Percentiles rank a stretch among this genome's conserved stretches.
Conservation (phyloP, 1,140 invertebrate species). For the Zaprionus ornatus region DNA sequence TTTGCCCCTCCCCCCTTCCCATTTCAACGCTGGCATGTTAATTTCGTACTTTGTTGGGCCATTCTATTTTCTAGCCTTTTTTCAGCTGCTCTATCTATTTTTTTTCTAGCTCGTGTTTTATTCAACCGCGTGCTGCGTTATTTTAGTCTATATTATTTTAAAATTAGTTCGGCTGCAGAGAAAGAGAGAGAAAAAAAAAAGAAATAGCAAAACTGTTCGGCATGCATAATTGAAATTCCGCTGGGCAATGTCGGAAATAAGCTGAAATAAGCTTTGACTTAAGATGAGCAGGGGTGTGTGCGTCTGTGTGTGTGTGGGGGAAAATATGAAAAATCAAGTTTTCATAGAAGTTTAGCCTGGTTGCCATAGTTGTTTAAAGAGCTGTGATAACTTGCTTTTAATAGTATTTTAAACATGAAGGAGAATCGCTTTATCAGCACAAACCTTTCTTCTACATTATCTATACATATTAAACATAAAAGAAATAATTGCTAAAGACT, state of each 20-base stretch:
- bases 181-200: neutral
- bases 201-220: conserved; percentile 2
- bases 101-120: conserved; percentile 29
- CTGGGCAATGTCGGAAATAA: neutral
- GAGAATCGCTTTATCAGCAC: no score
- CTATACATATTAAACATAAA: no score
- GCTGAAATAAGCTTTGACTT: conserved; percentile 7
- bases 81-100: neutral
- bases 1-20: neutral
- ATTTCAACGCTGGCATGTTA: conserved; percentile 37
- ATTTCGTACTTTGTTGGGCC: conserved; percentile 52
- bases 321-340: neutral
- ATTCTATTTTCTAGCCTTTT: neutral
- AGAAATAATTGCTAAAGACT: no score
- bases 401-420: no score
- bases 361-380: neutral
- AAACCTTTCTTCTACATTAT: no score
- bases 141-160: conserved; percentile 44
- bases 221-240: conserved; percentile 29
- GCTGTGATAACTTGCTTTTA: neutral
- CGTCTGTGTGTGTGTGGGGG: neutral
- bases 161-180: conserved; percentile 19
- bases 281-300: neutral
- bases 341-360: neutral
- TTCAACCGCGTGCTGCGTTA: conserved; percentile 4